Base-by-base conservation (phyloP, 2,113 vertebrate species). In the Corythoichthys haematopterus region DNA sequence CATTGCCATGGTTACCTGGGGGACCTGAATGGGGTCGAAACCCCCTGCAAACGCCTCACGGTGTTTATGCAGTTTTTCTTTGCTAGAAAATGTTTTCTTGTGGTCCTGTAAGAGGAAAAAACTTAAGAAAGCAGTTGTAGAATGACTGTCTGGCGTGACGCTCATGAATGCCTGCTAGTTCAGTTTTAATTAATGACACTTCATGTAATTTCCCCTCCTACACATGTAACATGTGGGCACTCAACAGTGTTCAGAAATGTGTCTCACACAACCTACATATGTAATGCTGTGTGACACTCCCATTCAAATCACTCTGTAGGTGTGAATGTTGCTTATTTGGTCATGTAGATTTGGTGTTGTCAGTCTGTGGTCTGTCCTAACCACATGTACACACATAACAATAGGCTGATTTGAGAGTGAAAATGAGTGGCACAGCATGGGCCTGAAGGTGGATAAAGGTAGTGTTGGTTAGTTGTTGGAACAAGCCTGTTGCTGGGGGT, bases 1-100 rank as follows among this genome's bases (percentile, higher is more conserved):
- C 89, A 90, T 90, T 84, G 82, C 84, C 86, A 90, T 89, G 90
- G 89, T 88, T 90, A 92, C 90, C 84, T 84, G 88, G 89, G 60
- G 88, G 89, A 88, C 85, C 89, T 82, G 86, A 87, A 88, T 83
- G 67, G 87, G 88, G 83, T 78, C 66, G 71, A 70, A 86, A 76
- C 82, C 83, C 80, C 60, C 78, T 85, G 82, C 84, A 75, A 80
- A 88, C 78, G 71, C 75, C 75, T 77, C 67, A 70, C 74, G 71
- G 76, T 70, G 80, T 82, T 81, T 83, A 77, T 73, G 68, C 61
- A 75, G 61, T 60, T 73, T 67, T 69, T 56, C n/a, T 47, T 56
- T 59, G 3, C 40, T 13, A 9, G 16, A 72, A 69, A 82, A 65
- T 50, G 4, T 74, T 72, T 79, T 66, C 47, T 65, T 50, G 63